phyloP scores from a whole-genome alignment of 2,888 invertebrate genomes.

The Lydus trimaculatus region DNA sequence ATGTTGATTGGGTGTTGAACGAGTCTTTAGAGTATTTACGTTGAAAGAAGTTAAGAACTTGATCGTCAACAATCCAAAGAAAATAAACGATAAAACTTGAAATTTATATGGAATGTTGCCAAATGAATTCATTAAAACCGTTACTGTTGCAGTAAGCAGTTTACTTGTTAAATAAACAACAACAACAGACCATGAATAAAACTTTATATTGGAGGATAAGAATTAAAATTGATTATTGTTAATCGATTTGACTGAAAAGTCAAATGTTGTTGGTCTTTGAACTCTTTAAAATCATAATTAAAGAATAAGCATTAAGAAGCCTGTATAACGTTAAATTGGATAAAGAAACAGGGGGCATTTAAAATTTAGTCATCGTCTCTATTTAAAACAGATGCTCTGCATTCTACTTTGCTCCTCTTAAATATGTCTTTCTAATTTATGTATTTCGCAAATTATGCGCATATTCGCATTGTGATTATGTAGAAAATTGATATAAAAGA shows the following conservation, averaged over 20 bases:
- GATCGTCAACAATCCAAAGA: slow-evolving; percentile 6
- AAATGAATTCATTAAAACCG: slow-evolving; percentile 9
- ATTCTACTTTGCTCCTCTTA: slow-evolving; percentile 28
- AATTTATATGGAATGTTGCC: slow-evolving; percentile 13
- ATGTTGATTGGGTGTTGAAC: slow-evolving; percentile 12
- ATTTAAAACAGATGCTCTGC: slow-evolving; percentile 44
- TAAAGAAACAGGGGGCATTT: slow-evolving; percentile 40
- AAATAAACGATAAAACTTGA: slow-evolving; percentile 12
- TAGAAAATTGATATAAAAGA: slow-evolving; percentile 18
- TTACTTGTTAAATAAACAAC: neutral
- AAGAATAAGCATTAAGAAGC: slow-evolving; percentile 40
- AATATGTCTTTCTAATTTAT: slow-evolving; percentile 41
- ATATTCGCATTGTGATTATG: slow-evolving; percentile 21
- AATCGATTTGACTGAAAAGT: neutral
- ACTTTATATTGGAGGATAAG: neutral
- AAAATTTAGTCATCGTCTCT: slow-evolving; percentile 43
- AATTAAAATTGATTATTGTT: neutral
- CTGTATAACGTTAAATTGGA: slow-evolving; percentile 30
- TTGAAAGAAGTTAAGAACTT: slow-evolving; percentile 15
- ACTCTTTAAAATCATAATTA: slow-evolving; percentile 39
- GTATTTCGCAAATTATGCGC: slow-evolving; percentile 41
- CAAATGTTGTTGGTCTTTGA: slow-evolving; percentile 25
- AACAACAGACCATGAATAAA: neutral
- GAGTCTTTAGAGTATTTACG: slow-evolving; percentile 4
- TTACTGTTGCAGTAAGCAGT: neutral